Base-by-base conservation (phyloP, 2,888 invertebrate genomes). In the Drosophila incognita region DNA sequence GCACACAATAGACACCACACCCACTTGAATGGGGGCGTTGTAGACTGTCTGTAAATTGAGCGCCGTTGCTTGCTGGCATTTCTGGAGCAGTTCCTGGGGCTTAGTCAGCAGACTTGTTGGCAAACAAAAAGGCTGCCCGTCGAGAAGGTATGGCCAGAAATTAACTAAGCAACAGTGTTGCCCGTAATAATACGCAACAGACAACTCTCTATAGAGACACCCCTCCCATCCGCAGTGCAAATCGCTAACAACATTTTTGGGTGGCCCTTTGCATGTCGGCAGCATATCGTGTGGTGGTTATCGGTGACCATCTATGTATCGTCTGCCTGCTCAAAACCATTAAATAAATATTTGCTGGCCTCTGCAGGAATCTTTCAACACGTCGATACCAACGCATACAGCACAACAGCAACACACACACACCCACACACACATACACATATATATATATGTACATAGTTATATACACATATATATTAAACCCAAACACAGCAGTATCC, bases 321-420 rank as follows among this genome's bases (percentile, higher is more conserved):
- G 76, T 35, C 62, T 69, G 79, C 63, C 86, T 81, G 88, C 75
- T 76, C 74, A 64, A 74, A 76, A 80, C 84, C 82, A 89, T 90
- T 87, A 90, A 87, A 90, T 86, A 87, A 87, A 87, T 87, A 87
- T 87, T 87, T 87, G 90, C 84, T 79, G 76, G 86, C 82, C 89
- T 88, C 81, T 73, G 90, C 87, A 83, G 90, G 89, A 87, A 87
- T 87, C 90, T 89, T 82, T 82, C 87, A 87, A 69, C 86, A 81
- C 82, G 60, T 81, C 71, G 72, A 62, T 66, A 67, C 49, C 48
- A 66, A 69, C 73, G 67, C 69, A 75, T 80, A 78, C 70, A 81
- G 61, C 65, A 75, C 76, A 69, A 79, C 76, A 74, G 69, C 63
- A n/a, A 54, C 57, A 57, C 75, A 60, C 60, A 63, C 48, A 66